Evolutionary conservation across 2,888 invertebrate species (phyloP).

Genomic region (Germaria angustata): DNA sequence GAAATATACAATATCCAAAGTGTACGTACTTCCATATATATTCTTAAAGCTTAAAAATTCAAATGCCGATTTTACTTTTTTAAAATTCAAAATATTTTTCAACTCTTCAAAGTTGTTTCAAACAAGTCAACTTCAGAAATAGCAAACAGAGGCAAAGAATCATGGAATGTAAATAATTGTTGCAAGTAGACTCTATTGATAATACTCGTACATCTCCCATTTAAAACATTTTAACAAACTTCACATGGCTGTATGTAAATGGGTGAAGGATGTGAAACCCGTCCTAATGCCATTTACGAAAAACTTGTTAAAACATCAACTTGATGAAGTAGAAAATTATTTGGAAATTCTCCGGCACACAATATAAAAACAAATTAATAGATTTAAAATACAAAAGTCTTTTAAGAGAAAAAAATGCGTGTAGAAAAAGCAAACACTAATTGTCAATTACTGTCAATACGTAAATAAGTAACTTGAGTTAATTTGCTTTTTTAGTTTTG

Average conservation of each 20-base stretch:
- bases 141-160: neutral
- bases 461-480: constrained; percentile 55
- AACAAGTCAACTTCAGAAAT: constrained; percentile 5
- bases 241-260: constrained; percentile 29
- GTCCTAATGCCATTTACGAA: constrained; percentile 26
- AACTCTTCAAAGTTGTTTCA: neutral
- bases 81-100: constrained; percentile 8
- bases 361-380: neutral
- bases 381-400: too few relatives aligned
- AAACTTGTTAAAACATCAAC: constrained; percentile 38
- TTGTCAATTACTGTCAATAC: constrained; percentile 66
- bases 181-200: neutral
- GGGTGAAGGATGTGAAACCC: constrained; percentile 40
- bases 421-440: constrained; percentile 55
- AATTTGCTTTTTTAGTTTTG: constrained; percentile 64
- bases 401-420: constrained; percentile 25
- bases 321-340: constrained; percentile 32
- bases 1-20: too few relatives aligned
- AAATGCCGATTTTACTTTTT: constrained; percentile 10
- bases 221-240: neutral
- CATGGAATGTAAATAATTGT: constrained; percentile 31
- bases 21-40: too few relatives aligned
- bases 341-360: constrained; percentile 32
- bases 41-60: too few relatives aligned
- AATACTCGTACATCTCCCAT: neutral